Conservation (phyloP, 2,888 invertebrate genomes). For the Polydrusus cervinus region DNA sequence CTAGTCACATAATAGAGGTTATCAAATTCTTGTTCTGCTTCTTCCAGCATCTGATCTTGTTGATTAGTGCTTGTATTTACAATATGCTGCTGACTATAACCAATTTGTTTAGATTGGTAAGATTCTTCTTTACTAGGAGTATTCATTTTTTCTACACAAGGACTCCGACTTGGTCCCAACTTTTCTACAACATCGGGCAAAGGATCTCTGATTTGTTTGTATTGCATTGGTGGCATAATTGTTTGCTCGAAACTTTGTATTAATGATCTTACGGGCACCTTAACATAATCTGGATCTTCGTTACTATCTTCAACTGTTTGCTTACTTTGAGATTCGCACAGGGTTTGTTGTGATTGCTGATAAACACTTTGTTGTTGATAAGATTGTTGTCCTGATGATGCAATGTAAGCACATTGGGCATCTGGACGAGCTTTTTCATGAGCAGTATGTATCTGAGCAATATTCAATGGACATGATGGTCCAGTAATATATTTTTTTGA, state of each 20-base stretch:
- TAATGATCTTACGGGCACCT: constrained; percentile 71
- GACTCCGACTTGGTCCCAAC: constrained; percentile 52
- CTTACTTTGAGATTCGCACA: neutral
- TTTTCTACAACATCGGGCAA: constrained; percentile 66
- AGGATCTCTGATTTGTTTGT: constrained; percentile 72
- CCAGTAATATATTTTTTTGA: neutral
- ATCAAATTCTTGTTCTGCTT: constrained; percentile 67
- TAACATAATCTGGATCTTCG: constrained; percentile 65
- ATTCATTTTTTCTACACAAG: constrained; percentile 19
- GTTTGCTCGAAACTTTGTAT: constrained; percentile 79
- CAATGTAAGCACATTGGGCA: constrained; percentile 20
- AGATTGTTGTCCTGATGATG: neutral
- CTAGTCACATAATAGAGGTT: constrained; percentile 69
- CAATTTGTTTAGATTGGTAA: no score
- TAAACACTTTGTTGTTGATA: constrained; percentile 34
- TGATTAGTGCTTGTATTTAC: no score
- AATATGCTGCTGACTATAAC: constrained; percentile 21
- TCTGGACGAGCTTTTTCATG: constrained; percentile 30
- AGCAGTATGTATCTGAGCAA: constrained; percentile 23
- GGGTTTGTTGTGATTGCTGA: constrained; percentile 22
- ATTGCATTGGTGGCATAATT: constrained; percentile 74
- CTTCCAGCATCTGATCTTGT: constrained; percentile 58
- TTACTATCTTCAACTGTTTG: neutral
- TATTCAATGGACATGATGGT: neutral
- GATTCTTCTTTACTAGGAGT: neutral